These are phyloP conservation scores for Salmo trutta DNA, from an alignment of 2,797 vertebrate species.

Conservation along the genomic window DNA sequence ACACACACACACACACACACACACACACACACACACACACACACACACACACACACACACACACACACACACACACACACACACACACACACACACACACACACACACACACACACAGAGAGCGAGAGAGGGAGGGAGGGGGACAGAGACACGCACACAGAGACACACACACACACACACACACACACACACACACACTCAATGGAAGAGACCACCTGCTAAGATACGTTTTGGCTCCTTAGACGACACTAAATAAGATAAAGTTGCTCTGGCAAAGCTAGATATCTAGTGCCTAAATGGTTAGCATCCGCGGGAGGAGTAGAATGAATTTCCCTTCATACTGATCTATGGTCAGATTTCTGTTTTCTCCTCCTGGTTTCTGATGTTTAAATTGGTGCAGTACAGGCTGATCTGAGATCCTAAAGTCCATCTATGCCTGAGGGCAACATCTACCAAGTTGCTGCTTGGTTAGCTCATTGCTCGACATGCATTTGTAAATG, in stretches of 20 bases:
- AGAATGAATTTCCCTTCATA: background rate
- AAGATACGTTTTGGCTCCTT: background rate
- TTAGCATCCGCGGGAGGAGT: background rate
- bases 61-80: background rate
- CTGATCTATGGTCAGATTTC: background rate
- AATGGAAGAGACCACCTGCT: background rate
- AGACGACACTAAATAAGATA: background rate
- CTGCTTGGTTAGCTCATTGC: conserved; percentile 24
- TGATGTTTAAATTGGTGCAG: background rate
- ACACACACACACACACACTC: background rate
- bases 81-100: conserved; percentile 8
- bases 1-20: background rate
- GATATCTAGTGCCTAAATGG: background rate
- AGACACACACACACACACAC: background rate
- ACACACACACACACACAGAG: conserved; percentile 1
- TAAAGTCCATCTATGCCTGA: background rate
- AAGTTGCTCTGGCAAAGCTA: background rate
- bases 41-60: no score
- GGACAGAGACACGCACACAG: background rate
- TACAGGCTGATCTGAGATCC: background rate
- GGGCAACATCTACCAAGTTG: conserved; percentile 14
- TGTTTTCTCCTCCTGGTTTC: background rate
- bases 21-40: background rate
- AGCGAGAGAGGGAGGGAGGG: no score
- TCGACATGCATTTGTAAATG: conserved; percentile 7